phyloP scores from a whole-genome alignment of 2,888 invertebrate species.

The Nebria salina region DNA sequence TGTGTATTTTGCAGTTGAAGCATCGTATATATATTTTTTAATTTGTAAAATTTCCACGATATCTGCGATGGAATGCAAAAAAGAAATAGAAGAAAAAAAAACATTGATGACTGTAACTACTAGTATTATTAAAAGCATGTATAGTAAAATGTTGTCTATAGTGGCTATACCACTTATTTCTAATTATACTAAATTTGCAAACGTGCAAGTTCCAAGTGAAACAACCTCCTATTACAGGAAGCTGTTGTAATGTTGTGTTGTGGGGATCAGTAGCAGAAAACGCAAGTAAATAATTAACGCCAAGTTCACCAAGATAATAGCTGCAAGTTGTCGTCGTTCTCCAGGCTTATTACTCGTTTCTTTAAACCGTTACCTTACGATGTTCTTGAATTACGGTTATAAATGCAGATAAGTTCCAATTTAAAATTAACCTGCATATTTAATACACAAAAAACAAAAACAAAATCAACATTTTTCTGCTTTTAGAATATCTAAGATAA shows the following conservation, averaged over 20 bases:
- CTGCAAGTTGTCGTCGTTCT: neutral
- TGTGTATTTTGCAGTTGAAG: no score
- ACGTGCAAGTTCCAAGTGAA: neutral
- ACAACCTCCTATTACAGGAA: slow-evolving; percentile 15
- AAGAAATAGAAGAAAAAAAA: no score
- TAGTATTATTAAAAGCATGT: neutral
- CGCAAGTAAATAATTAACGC: slow-evolving; percentile 19
- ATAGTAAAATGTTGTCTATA: neutral
- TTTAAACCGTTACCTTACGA: neutral
- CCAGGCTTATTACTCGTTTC: neutral
- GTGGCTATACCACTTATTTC: neutral
- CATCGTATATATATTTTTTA: no score
- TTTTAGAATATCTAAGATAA: no score
- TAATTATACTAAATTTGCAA: slow-evolving; percentile 2
- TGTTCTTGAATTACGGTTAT: neutral
- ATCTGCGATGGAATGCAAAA: no score
- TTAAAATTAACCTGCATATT: neutral
- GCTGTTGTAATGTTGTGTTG: neutral
- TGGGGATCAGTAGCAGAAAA: slow-evolving; percentile 4
- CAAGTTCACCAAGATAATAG: neutral
- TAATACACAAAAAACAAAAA: neutral
- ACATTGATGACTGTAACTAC: no score
- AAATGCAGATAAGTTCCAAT: neutral
- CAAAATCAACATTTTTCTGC: no score
- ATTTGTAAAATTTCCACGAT: no score